Evolutionary conservation across 2,113 vertebrate genomes (phyloP).

Genomic region (Chiloscyllium plagiosum): DNA sequence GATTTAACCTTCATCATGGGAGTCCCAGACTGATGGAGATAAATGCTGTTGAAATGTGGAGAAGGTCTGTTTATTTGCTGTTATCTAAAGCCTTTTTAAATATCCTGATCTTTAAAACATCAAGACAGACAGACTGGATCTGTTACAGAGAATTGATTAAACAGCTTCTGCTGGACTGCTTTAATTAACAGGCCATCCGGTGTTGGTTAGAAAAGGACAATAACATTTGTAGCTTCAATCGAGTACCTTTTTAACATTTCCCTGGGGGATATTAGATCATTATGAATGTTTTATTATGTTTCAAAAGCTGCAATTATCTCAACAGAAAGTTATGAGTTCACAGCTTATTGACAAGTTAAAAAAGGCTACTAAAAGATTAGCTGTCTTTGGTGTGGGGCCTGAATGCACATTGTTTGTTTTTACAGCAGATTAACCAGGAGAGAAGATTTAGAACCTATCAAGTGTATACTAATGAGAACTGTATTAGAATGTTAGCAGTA

Average conservation of each 20-base stretch:
- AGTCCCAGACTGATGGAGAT: not conserved
- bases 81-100: too few species aligned
- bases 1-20: not conserved
- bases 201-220: not conserved
- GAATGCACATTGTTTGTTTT: not conserved
- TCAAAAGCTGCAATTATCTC: not conserved
- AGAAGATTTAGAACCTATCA: not conserved
- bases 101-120: too few species aligned
- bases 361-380: too few species aligned
- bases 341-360: too few species aligned
- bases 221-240: not conserved
- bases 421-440: not conserved
- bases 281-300: not conserved
- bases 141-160: not conserved
- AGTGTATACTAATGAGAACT: not conserved
- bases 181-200: not conserved
- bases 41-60: not conserved
- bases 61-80: too few species aligned
- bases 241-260: not conserved
- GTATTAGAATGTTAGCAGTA: too few species aligned
- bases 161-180: not conserved
- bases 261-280: not conserved
- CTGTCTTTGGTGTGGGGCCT: not conserved
- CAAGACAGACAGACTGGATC: not conserved
- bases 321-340: not conserved